Evolutionary conservation across 2,888 invertebrate species (phyloP), one percentile per base, ranked within the genome.

Genomic region (Diplolepis rosae): DNA sequence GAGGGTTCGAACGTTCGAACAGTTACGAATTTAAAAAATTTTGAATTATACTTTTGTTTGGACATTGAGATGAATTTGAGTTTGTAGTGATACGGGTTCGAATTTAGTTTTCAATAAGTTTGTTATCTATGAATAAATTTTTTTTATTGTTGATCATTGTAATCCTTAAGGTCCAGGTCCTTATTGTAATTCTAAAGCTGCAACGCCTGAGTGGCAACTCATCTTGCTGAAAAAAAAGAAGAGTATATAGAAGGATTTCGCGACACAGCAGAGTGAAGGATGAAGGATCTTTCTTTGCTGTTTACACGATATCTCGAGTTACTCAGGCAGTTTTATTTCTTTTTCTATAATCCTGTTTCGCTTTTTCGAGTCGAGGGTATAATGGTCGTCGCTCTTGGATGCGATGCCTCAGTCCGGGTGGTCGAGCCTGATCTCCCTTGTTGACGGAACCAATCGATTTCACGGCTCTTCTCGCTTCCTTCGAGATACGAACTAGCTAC

Each of bases 391-490:
- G n/a, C 66, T 66, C 54, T 56, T 15, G n/a, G 45, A 22, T 48
- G 73, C 66, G 70, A 71, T 68, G 66, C 48, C 69, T 50, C 61
- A 65, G 61, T 66, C 69, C 75, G 74, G 77, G 71, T 76, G 77
- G 76, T 75, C 76, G 73, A 76, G 76, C 52, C 70, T 65, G 68
- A 76, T 74, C 67, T 65, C 66, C 54, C 68, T 78, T 73, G 80
- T 74, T 77, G 77, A 78, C 77, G 78, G 77, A 77, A 82, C 79
- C 77, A 81, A 81, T 81, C 76, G 77, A 82, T 82, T 83, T 82
- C 77, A 77, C 77, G 77, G 75, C 69, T 75, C 71, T 73, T 69
- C 72, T 69, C 70, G 67, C 73, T 61, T 54, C 69, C 73, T 65
- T 52, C 61, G 35, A 70, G 72, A 50, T 45, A 74, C 72, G 70